These are phyloP conservation scores for Salvelinus namaycush DNA, from an alignment of 2,113 vertebrate species.

Conservation along the genomic window DNA sequence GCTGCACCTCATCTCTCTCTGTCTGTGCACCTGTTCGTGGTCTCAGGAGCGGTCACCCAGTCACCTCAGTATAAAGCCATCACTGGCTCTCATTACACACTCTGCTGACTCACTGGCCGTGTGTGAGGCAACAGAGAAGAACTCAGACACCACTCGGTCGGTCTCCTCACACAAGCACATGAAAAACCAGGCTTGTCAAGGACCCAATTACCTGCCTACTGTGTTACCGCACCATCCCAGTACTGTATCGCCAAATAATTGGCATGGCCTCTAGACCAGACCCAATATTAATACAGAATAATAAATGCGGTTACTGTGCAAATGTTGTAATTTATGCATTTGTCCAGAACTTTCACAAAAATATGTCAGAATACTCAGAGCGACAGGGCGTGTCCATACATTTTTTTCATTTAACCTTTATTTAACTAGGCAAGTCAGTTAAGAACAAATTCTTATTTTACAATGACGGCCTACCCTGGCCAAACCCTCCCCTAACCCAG, in stretches of 20 bases:
- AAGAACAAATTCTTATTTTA: too few relatives aligned
- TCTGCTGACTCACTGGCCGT: slow-evolving; percentile 44
- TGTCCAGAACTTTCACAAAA: too few relatives aligned
- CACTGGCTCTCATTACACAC: slow-evolving; percentile 37
- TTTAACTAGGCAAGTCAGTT: too few relatives aligned
- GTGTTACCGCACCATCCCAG: slow-evolving; percentile 58
- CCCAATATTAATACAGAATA: not conserved
- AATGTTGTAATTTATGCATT: too few relatives aligned
- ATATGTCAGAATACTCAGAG: too few relatives aligned
- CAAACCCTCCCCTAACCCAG: too few relatives aligned
- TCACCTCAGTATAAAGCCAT: not conserved
- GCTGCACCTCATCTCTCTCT: not conserved
- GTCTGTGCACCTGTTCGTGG: not conserved
- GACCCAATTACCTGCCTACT: slow-evolving; percentile 51
- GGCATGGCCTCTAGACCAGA: slow-evolving; percentile 20
- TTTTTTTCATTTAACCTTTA: too few relatives aligned
- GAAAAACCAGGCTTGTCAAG: slow-evolving; percentile 37
- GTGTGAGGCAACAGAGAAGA: slow-evolving; percentile 40
- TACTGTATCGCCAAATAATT: slow-evolving; percentile 46
- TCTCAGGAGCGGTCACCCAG: not conserved
- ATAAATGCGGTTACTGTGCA: not conserved
- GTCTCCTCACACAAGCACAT: slow-evolving; percentile 1
- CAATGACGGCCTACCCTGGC: too few relatives aligned
- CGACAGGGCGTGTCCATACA: too few relatives aligned
- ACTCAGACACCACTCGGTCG: slow-evolving; percentile 1